A percentile compares a stretch with the other conserved stretches of the same genome.
phyloP scores from a whole-genome alignment of 2,888 invertebrate genomes.

The Stenodema calcarata region DNA sequence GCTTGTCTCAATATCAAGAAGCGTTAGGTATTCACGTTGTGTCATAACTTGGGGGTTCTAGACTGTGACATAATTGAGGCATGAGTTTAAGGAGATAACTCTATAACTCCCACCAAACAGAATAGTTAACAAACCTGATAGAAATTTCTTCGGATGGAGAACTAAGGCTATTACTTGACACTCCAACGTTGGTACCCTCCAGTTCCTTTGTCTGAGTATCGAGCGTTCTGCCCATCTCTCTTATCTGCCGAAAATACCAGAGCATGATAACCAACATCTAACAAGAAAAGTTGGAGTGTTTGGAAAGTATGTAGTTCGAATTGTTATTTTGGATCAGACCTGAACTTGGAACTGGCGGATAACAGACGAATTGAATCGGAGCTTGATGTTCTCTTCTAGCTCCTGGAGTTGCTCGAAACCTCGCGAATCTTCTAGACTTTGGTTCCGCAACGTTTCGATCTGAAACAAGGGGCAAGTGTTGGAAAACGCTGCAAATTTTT shows the following conservation, averaged over 20 bases:
- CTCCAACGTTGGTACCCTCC: slow-evolving; percentile 77
- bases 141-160: slow-evolving; percentile 87
- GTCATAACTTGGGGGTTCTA: no score
- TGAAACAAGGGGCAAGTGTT: not conserved
- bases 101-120: no score
- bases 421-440: slow-evolving; percentile 47
- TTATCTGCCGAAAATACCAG: no score
- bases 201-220: slow-evolving; percentile 75
- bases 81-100: no score
- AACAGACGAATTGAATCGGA: slow-evolving; percentile 58
- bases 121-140: slow-evolving; percentile 52
- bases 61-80: no score
- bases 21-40: no score
- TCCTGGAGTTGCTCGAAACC: slow-evolving; percentile 51
- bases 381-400: slow-evolving; percentile 56
- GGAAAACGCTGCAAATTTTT: not conserved
- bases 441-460: slow-evolving; percentile 53
- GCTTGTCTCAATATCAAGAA: no score
- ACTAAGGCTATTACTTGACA: slow-evolving; percentile 72
- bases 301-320: not conserved
- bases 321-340: slow-evolving; percentile 58
- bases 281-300: not conserved
- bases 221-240: slow-evolving; percentile 72
- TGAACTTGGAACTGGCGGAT: slow-evolving; percentile 62
- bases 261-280: not conserved